phyloP scores from a whole-genome alignment of 2,888 invertebrate genomes.

The Ariolimax columbianus region DNA sequence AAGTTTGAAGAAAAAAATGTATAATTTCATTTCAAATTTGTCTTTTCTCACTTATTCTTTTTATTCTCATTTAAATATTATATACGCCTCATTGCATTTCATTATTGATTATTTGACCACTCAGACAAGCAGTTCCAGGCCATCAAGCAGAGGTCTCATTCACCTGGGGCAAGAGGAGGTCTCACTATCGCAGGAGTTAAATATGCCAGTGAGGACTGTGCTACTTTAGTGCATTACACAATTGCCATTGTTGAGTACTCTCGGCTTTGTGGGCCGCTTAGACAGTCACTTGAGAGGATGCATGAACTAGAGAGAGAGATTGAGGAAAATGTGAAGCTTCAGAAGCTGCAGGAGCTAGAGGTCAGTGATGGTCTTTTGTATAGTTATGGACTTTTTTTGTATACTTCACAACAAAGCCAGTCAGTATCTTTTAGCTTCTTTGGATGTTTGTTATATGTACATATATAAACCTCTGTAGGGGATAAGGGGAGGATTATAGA shows the following conservation, averaged over 20 bases:
- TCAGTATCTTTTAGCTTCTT: not conserved
- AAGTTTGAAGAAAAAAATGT: too few relatives aligned
- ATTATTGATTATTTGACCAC: not conserved
- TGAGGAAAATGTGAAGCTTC: conserved; percentile 76
- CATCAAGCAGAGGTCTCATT: conserved; percentile 65
- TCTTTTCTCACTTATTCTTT: not conserved
- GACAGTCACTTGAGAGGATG: conserved; percentile 70
- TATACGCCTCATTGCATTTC: not conserved
- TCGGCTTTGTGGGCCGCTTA: conserved; percentile 74
- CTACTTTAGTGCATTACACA: conserved; percentile 77
- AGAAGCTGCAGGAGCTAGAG: conserved; percentile 74
- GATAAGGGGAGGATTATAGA: too few relatives aligned
- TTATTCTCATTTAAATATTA: not conserved
- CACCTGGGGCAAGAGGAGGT: conserved; percentile 66
- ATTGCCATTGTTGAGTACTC: conserved; percentile 79
- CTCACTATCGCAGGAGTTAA: conserved; percentile 77
- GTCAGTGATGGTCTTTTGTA: conserved; percentile 56
- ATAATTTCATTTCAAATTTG: too few relatives aligned
- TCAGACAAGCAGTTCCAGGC: conserved; percentile 66
- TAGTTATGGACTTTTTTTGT: not conserved
- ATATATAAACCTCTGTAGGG: too few relatives aligned
- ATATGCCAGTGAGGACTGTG: conserved; percentile 79
- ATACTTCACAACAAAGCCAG: not conserved
- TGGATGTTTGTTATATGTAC: not conserved
- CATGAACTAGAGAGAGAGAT: conserved; percentile 77